These are phyloP conservation scores for Neelides sp. DNA, from an alignment of 1,140 invertebrate species.

Conservation along the genomic window DNA sequence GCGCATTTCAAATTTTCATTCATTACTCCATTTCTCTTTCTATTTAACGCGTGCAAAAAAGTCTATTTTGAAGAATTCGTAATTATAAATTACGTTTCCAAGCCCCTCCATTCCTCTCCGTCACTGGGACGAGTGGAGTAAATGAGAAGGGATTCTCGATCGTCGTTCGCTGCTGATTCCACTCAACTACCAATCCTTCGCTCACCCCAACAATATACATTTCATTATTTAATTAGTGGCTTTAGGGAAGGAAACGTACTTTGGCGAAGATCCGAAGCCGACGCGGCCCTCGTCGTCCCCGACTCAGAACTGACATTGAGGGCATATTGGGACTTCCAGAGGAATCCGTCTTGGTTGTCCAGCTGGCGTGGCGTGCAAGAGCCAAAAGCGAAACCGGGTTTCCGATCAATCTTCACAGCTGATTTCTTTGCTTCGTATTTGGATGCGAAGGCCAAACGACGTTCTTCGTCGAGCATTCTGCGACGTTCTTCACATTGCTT, in stretches of 20 bases:
- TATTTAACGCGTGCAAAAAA: neutral
- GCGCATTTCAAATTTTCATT: neutral
- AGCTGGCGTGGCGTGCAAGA: slow-evolving; percentile 27
- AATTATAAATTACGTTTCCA: neutral
- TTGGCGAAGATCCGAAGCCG: slow-evolving; percentile 26
- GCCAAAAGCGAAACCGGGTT: slow-evolving; percentile 24
- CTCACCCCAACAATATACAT: slow-evolving; percentile 5
- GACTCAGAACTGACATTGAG: slow-evolving; percentile 17
- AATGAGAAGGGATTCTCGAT: slow-evolving; percentile 11
- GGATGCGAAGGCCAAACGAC: slow-evolving; percentile 10
- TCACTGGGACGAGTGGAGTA: slow-evolving; percentile 6
- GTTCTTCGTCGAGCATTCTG: slow-evolving; percentile 24
- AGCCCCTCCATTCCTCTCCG: neutral
- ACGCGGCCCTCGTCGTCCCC: slow-evolving; percentile 12
- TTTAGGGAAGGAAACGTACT: too few species aligned
- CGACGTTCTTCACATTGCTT: slow-evolving; percentile 25
- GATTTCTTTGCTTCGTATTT: slow-evolving; percentile 23
- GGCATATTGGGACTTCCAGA: slow-evolving; percentile 30
- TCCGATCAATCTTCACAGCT: neutral
- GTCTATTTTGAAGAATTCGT: neutral
- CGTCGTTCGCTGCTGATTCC: slow-evolving; percentile 26
- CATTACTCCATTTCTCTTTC: neutral
- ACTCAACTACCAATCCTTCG: slow-evolving; percentile 17
- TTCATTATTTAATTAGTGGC: neutral
- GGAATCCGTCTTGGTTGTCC: slow-evolving; percentile 28